Conservation (phyloP, 1,140 invertebrate genomes). For the Acyrthosiphon pisum region DNA sequence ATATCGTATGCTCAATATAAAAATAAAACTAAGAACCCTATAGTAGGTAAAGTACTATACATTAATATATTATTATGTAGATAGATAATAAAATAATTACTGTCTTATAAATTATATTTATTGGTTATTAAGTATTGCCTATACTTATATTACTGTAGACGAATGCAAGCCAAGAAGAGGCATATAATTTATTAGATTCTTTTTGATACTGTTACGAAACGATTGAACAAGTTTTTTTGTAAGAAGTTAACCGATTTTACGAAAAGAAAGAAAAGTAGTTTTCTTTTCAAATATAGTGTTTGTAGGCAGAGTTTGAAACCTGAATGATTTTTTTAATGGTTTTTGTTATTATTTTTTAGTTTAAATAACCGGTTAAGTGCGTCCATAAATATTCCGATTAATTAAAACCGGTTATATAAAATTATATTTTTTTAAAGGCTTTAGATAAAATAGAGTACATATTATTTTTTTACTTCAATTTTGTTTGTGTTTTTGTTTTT, state of each 20-base stretch:
- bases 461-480: neutral
- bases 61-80: neutral
- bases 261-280: neutral
- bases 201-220: neutral
- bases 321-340: conserved; percentile 11
- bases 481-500: neutral
- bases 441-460: conserved; percentile 1
- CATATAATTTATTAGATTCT: neutral
- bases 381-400: conserved; percentile 25
- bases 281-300: neutral
- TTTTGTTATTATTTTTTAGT: neutral
- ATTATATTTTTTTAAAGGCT: conserved; percentile 46
- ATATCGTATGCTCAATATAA: neutral
- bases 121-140: neutral
- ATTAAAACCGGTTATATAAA: conserved; percentile 29
- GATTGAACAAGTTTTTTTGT: neutral
- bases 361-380: conserved; percentile 34
- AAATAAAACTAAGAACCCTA: neutral
- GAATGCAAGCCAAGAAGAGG: neutral
- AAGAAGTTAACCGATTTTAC: neutral
- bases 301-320: neutral
- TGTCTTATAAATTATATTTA: neutral
- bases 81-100: neutral
- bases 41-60: too few relatives aligned
- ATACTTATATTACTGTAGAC: neutral